Conservation (phyloP, 2,797 vertebrate genomes). For the Molossus alvarezi region DNA sequence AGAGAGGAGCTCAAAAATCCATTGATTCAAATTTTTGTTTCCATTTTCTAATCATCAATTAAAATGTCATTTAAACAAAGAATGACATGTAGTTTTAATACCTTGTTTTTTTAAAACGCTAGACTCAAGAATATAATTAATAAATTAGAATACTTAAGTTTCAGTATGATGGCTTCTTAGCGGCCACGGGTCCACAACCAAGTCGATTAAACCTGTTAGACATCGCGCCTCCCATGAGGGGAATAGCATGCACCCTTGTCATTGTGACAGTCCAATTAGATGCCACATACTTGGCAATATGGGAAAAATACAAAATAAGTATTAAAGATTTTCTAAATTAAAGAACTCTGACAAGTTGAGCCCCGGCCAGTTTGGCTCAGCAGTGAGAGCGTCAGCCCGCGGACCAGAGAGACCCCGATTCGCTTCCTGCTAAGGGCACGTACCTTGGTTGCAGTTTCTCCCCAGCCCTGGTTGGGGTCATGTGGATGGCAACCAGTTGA, state of each 20-base stretch:
- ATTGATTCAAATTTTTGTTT: not conserved
- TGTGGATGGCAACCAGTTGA: too few species aligned
- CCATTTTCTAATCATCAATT: not conserved
- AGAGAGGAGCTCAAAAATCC: not conserved
- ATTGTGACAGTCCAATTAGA: not conserved
- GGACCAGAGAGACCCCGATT: too few species aligned
- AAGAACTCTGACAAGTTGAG: not conserved
- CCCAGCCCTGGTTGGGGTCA: too few species aligned
- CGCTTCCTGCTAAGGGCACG: too few species aligned
- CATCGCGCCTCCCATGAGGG: not conserved
- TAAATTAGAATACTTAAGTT: constrained; percentile 24
- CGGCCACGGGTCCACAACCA: not conserved
- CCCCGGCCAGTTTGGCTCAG: too few species aligned
- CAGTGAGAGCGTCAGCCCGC: too few species aligned
- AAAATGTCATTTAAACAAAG: constrained; percentile 46
- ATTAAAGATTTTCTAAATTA: not conserved
- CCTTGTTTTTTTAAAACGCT: not conserved
- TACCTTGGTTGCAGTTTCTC: too few species aligned
- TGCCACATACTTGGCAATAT: not conserved
- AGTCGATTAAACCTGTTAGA: not conserved
- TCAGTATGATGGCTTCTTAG: not conserved
- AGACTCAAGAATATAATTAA: constrained; percentile 5
- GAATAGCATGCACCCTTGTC: not conserved
- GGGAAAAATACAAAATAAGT: constrained; percentile 1
- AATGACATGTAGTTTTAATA: constrained; percentile 42